These are phyloP conservation scores for Diogma glabrata DNA, from an alignment of 2,888 invertebrate species.

Conservation along the genomic window DNA sequence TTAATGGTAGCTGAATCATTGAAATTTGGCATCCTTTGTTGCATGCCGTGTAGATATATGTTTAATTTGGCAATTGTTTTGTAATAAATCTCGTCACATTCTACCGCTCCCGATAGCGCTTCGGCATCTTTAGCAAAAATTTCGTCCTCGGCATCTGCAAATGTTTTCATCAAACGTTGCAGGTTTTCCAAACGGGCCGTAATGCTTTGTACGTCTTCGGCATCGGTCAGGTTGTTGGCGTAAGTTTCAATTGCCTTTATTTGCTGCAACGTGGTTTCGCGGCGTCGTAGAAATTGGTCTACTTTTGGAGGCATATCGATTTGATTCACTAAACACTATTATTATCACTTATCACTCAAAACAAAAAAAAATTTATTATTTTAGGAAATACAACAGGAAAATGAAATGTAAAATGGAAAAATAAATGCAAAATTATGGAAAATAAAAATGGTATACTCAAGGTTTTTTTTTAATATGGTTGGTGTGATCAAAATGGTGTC, in stretches of 20 bases:
- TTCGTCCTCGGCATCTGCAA: background rate
- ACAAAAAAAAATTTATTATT: too few relatives aligned
- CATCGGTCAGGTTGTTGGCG: background rate
- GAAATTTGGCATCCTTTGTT: background rate
- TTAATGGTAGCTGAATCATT: background rate
- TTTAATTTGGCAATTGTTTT: background rate
- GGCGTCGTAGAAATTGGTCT: too few relatives aligned
- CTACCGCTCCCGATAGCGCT: background rate
- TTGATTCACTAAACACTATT: too few relatives aligned
- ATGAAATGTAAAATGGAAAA: too few relatives aligned
- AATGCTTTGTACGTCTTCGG: background rate
- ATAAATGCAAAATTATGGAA: too few relatives aligned
- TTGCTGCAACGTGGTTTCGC: background rate
- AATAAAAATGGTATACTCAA: too few relatives aligned
- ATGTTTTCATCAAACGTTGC: conserved; percentile 1
- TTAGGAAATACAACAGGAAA: too few relatives aligned
- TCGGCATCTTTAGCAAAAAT: background rate
- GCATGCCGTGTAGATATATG: background rate
- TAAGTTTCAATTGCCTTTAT: background rate
- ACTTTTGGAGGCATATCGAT: too few relatives aligned
- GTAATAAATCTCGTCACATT: background rate
- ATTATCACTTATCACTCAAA: too few relatives aligned
- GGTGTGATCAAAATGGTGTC: too few relatives aligned
- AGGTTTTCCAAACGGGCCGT: background rate
- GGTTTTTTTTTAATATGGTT: too few relatives aligned